Evolutionary conservation across 1,140 invertebrate species (phyloP).

Genomic region (Holotrichia oblita): DNA sequence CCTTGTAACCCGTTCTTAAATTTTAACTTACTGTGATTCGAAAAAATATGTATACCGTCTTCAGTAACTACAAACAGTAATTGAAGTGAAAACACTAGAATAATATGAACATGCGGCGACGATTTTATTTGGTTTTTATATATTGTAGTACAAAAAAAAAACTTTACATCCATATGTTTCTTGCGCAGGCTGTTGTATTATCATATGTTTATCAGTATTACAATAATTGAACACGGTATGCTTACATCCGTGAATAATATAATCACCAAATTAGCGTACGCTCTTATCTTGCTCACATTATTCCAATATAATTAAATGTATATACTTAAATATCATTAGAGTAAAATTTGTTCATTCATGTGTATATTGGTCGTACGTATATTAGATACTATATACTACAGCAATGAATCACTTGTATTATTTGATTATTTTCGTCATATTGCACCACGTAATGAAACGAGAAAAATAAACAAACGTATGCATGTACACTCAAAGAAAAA

Average conservation of each 20-base stretch:
- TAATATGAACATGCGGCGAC: too few species aligned
- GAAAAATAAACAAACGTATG: not conserved
- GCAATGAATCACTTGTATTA: not conserved
- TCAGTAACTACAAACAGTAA: too few species aligned
- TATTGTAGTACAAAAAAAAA: too few species aligned
- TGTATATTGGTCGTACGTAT: not conserved
- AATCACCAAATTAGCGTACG: not conserved
- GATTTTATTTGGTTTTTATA: too few species aligned
- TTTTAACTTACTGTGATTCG: too few species aligned
- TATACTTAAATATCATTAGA: not conserved
- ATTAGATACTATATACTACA: not conserved
- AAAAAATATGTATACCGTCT: too few species aligned
- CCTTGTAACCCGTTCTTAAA: too few species aligned
- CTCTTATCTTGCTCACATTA: not conserved
- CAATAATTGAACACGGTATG: not conserved
- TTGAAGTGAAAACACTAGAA: too few species aligned
- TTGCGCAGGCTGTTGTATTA: not conserved
- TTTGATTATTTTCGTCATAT: constrained; percentile 2
- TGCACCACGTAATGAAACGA: not conserved
- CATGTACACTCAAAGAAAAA: too few species aligned
- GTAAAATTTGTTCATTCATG: not conserved
- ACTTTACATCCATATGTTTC: too few species aligned
- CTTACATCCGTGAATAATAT: not conserved
- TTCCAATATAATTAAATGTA: not conserved
- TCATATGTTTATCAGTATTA: not conserved